phyloP scores from a whole-genome alignment of 1,140 invertebrate genomes.

The Ruditapes philippinarum region DNA sequence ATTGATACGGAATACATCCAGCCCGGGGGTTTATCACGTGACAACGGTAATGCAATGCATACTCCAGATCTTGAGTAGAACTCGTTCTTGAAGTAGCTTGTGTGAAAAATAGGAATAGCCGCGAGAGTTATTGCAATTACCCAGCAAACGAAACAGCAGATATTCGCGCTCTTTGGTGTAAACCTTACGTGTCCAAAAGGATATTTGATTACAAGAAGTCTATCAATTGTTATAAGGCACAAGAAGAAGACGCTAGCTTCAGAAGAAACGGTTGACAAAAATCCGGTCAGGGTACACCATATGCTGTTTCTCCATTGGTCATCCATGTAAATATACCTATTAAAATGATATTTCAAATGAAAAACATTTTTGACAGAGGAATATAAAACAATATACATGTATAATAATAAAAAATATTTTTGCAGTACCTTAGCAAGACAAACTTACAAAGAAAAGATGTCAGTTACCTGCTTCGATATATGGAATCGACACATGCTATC shows the following conservation, averaged over 20 bases:
- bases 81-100: slow-evolving; percentile 44
- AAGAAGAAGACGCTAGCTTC: slow-evolving; percentile 72
- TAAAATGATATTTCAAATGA: neutral
- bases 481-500: slow-evolving; percentile 76
- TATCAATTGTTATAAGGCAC: neutral
- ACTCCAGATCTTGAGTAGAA: slow-evolving; percentile 64
- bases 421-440: neutral
- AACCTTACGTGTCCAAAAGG: slow-evolving; percentile 69
- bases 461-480: slow-evolving; percentile 74
- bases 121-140: slow-evolving; percentile 47
- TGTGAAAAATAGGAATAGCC: slow-evolving; percentile 53
- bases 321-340: slow-evolving; percentile 55
- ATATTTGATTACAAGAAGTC: slow-evolving; percentile 29
- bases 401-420: neutral
- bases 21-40: slow-evolving; percentile 33
- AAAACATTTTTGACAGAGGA: neutral
- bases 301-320: slow-evolving; percentile 71
- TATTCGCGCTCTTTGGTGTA: neutral
- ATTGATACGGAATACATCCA: slow-evolving; percentile 56
- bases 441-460: too few species aligned
- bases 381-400: neutral
- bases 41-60: slow-evolving; percentile 59
- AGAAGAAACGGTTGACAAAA: slow-evolving; percentile 76
- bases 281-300: slow-evolving; percentile 76
- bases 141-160: slow-evolving; percentile 59